A percentile compares a stretch with the other conserved stretches of the same genome.
Evolutionary conservation across 2,888 invertebrate genomes (phyloP).

Genomic region (Pyrrhosoma nymphula): DNA sequence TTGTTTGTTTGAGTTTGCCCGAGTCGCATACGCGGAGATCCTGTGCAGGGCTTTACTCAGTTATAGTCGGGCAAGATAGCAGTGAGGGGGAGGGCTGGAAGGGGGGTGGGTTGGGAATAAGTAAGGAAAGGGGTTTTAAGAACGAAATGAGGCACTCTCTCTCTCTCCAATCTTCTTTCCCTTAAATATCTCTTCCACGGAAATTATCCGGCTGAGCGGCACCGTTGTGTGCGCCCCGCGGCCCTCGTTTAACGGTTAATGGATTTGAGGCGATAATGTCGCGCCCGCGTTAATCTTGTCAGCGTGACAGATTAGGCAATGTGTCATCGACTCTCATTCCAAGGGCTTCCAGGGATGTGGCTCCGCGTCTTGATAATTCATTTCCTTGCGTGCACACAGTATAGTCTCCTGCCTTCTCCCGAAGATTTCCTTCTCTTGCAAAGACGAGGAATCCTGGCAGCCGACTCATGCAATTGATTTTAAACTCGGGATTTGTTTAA

Average conservation of each 20-base stretch:
- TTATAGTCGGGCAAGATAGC: neutral
- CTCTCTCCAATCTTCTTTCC: neutral
- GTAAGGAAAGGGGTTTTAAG: neutral
- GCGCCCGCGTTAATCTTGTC: neutral
- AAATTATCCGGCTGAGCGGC: neutral
- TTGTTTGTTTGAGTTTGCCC: conserved; percentile 16
- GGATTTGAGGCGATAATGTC: conserved; percentile 18
- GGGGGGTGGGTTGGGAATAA: neutral
- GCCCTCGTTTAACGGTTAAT: conserved; percentile 3
- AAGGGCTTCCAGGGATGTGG: conserved; percentile 6
- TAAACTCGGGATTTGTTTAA: neutral
- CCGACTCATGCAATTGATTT: neutral
- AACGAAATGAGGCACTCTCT: neutral
- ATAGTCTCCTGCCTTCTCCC: neutral
- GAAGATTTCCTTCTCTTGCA: neutral
- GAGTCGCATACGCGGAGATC: neutral
- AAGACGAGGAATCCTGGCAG: neutral
- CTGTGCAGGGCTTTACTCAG: neutral
- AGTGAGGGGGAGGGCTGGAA: neutral
- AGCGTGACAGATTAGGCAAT: conserved; percentile 21
- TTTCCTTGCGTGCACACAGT: neutral
- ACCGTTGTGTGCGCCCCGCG: neutral
- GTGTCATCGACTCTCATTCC: conserved; percentile 9
- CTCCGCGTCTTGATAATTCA: neutral
- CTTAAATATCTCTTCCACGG: conserved; percentile 24